A percentile compares a stretch with the other conserved stretches of the same genome.
Evolutionary conservation across 1,140 invertebrate species (phyloP).

Genomic region (Oppia nitens): DNA sequence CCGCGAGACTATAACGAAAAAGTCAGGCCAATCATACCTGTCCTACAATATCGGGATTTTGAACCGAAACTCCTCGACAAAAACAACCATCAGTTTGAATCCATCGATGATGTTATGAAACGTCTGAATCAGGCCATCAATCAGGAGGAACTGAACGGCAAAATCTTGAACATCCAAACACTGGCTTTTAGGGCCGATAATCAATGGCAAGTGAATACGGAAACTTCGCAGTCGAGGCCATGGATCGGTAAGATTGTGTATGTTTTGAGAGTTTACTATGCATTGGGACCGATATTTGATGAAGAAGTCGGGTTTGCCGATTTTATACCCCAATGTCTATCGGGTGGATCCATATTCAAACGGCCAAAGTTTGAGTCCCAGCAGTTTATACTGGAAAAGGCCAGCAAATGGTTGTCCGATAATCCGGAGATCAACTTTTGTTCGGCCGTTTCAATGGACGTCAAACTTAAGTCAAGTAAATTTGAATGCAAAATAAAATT

Average conservation of each 20-base stretch:
- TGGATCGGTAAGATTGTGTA: not conserved
- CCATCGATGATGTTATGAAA: not conserved
- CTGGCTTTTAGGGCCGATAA: not conserved
- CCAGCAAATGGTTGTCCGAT: constrained; percentile 18
- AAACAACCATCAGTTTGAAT: not conserved
- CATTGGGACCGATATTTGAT: not conserved
- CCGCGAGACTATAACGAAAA: too few species aligned
- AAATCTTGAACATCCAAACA: not conserved
- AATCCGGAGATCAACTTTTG: constrained; percentile 17
- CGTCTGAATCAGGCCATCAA: not conserved
- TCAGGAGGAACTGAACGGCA: not conserved
- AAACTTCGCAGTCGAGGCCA: not conserved
- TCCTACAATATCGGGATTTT: not conserved
- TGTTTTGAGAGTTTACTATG: not conserved
- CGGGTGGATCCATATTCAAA: constrained; percentile 20
- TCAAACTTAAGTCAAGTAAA: constrained; percentile 21
- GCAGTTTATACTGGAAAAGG: constrained; percentile 15
- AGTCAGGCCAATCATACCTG: too few species aligned
- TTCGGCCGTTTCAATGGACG: constrained; percentile 21
- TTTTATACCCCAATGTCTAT: constrained; percentile 18
- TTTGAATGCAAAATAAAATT: too few species aligned
- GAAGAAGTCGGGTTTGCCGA: constrained; percentile 18
- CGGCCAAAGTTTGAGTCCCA: constrained; percentile 21
- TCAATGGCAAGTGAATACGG: not conserved
- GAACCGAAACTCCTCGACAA: not conserved